These are phyloP conservation scores for Pelecanus crispus DNA, from an alignment of 2,113 vertebrate species.

Conservation along the genomic window DNA sequence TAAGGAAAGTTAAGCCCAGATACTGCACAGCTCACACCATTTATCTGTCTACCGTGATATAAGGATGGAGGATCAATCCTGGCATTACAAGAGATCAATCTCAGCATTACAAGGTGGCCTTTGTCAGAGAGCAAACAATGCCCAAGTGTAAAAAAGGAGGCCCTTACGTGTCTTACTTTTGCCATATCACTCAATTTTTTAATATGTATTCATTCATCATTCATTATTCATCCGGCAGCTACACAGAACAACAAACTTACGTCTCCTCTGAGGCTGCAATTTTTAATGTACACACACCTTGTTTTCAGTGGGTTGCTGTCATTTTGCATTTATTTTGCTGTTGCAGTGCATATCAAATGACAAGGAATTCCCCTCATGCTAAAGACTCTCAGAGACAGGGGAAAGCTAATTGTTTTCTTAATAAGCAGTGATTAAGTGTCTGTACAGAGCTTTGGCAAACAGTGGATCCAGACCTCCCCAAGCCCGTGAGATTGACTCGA, in stretches of 20 bases:
- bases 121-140: neutral
- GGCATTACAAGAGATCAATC: neutral
- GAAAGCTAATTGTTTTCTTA: neutral
- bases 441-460: neutral
- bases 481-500: fast-evolving
- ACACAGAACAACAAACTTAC: neutral
- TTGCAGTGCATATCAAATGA: neutral
- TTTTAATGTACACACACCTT: neutral
- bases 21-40: neutral
- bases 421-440: neutral
- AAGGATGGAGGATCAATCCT: neutral
- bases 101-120: neutral
- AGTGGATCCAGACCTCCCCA: neutral
- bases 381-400: neutral
- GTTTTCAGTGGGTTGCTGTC: neutral
- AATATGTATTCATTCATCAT: neutral
- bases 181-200: neutral
- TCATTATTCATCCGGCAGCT: neutral
- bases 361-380: neutral
- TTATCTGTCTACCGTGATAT: neutral
- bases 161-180: neutral
- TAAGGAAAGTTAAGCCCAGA: neutral
- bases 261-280: neutral
- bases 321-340: neutral
- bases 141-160: neutral